Evolutionary conservation across 2,113 vertebrate genomes (phyloP), one percentile per base, ranked within the genome.

Genomic region (Sprattus sprattus): DNA sequence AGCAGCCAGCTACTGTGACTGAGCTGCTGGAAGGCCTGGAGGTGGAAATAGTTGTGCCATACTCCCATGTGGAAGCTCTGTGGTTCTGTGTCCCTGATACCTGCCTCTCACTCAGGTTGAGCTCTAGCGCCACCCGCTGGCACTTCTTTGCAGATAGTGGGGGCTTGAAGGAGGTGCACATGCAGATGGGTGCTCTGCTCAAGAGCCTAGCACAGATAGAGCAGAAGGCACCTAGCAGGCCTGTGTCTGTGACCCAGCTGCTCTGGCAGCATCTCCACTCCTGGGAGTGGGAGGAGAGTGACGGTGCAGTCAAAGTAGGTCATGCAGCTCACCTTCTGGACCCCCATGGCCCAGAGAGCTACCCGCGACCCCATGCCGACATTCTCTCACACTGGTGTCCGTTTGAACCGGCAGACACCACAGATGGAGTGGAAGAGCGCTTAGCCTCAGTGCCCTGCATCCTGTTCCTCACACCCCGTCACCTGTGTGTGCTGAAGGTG

Each of bases 401-500:
- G 4, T 45, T 84, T 9, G 81, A 85, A 44, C 32, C 13, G 7
- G 80, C 46, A n/a, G 71, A 6, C 28, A 5, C 28, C 10, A 78
- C 28, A 1, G 71, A 39, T 13, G 32, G 25, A 83, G 88, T 3
- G 2, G 5, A 81, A 4, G 75, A 82, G 60, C 90, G 89, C 91
- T 0, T 89, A 93, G 25, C 85, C 0, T 93, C 93, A 85, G 93
- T 96, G 85, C 97, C 97, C 0, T 95, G 94, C 60, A 95, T 98
- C 94, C 90, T 99, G 87, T 95, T 99, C 90, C 95, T 99, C 82
- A 98, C 97, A 0, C 91, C 94, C 4, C 94, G 96, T 85, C 95
- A 98, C 85, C 93, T 99, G 81, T 97, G 97, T 22, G 91, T 98
- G 88, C 92, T 99, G 84, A 96, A 96, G 91, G 93, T 97, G 4